Percentiles rank a stretch among this genome's conserved stretches.
Conservation (phyloP, 2,113 vertebrate species). For the Passer montanus region DNA sequence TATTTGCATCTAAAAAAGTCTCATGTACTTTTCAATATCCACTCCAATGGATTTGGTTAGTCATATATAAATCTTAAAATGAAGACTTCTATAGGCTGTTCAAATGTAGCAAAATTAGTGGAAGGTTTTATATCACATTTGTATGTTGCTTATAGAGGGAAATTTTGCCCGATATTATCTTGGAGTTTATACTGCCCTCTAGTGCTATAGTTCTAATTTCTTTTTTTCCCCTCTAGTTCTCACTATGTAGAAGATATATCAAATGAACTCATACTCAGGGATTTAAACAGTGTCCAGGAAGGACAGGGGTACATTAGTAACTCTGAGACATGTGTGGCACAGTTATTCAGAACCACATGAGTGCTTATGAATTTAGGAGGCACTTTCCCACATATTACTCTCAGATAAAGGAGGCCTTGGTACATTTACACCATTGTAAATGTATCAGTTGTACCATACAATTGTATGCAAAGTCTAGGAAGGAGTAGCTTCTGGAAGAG, state of each 20-base stretch:
- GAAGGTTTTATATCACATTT: not conserved
- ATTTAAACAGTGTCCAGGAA: not conserved
- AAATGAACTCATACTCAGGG: not conserved
- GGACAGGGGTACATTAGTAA: not conserved
- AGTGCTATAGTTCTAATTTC: slow-evolving; percentile 3
- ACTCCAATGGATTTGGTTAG: not conserved
- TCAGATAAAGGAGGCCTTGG: not conserved
- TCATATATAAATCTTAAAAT: not conserved
- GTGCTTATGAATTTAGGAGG: not conserved
- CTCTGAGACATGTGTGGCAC: not conserved
- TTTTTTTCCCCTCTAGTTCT: not conserved
- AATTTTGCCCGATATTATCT: not conserved
- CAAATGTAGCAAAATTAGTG: not conserved
- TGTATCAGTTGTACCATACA: no score
- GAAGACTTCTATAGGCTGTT: not conserved
- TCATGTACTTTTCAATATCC: not conserved
- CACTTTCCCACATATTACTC: not conserved
- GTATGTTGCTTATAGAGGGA: not conserved
- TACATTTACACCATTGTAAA: not conserved
- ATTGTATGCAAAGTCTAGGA: not conserved
- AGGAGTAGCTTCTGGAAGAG: not conserved
- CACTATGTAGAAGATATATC: not conserved
- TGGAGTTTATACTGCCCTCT: slow-evolving; percentile 66
- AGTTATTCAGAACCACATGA: not conserved
- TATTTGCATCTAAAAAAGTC: not conserved